Conservation (phyloP, 2,888 invertebrate genomes). For the Xestia c-nigrum region DNA sequence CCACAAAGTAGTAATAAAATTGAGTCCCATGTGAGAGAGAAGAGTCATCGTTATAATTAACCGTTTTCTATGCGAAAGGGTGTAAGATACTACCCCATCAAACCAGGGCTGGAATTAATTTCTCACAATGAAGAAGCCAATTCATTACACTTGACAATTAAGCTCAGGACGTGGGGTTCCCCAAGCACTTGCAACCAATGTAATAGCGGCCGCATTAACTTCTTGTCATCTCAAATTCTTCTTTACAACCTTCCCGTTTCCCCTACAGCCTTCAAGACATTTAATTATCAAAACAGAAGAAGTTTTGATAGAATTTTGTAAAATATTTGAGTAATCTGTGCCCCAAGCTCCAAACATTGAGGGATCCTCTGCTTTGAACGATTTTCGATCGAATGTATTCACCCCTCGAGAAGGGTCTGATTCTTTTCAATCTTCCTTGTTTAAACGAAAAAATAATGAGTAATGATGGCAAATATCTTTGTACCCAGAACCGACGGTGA, state of each 20-base stretch:
- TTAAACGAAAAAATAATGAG: slow-evolving; percentile 58
- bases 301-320: slow-evolving; percentile 67
- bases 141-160: slow-evolving; percentile 22
- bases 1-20: background rate
- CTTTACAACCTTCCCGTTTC: slow-evolving; percentile 25
- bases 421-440: slow-evolving; percentile 72
- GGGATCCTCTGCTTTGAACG: slow-evolving; percentile 73
- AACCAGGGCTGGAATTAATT: background rate
- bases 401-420: slow-evolving; percentile 66
- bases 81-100: background rate
- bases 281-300: slow-evolving; percentile 61
- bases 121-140: background rate
- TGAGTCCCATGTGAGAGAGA: background rate
- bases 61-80: background rate
- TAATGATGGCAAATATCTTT: slow-evolving; percentile 34
- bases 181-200: slow-evolving; percentile 12
- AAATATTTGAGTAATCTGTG: slow-evolving; percentile 74
- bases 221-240: slow-evolving; percentile 28
- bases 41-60: background rate
- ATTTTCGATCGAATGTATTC: slow-evolving; percentile 74
- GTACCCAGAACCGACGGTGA: slow-evolving; percentile 28
- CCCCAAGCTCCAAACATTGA: slow-evolving; percentile 65
- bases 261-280: slow-evolving; percentile 53
- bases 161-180: background rate
- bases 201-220: slow-evolving; percentile 5